Percentiles rank a stretch among this genome's conserved stretches.
phyloP scores from a whole-genome alignment of 2,113 vertebrate species.

The Pipra filicauda region DNA sequence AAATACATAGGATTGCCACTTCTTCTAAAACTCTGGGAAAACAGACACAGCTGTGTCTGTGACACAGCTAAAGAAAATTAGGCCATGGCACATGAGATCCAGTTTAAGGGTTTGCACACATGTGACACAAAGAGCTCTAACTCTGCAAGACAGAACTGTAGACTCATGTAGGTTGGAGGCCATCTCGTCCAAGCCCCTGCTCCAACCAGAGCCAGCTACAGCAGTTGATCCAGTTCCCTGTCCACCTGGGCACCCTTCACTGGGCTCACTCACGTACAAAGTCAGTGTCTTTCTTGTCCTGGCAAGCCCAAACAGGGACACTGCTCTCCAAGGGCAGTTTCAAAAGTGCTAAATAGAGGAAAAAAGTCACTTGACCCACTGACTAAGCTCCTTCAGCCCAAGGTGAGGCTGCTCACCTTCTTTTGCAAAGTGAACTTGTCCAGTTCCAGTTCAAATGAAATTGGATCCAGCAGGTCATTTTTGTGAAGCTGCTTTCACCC shows the following conservation, averaged over 20 bases:
- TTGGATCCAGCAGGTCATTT: no score
- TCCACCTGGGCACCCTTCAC: background rate
- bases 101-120: background rate
- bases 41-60: background rate
- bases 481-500: background rate
- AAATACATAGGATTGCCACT: background rate
- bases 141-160: background rate
- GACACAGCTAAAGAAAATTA: background rate
- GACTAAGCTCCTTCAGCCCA: background rate
- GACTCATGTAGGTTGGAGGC: background rate
- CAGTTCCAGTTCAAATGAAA: background rate
- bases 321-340: background rate
- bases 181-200: background rate
- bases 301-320: background rate
- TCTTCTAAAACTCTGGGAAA: background rate
- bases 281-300: background rate
- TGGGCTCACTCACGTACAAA: background rate
- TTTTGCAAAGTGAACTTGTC: background rate
- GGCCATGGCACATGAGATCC: background rate
- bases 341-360: background rate
- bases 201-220: background rate
- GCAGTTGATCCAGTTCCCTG: background rate
- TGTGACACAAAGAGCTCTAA: background rate
- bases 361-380: background rate
- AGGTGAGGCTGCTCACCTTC: background rate